phyloP scores from a whole-genome alignment of 92 coral and sea anemone species.

The Epizoanthus rinbou region DNA sequence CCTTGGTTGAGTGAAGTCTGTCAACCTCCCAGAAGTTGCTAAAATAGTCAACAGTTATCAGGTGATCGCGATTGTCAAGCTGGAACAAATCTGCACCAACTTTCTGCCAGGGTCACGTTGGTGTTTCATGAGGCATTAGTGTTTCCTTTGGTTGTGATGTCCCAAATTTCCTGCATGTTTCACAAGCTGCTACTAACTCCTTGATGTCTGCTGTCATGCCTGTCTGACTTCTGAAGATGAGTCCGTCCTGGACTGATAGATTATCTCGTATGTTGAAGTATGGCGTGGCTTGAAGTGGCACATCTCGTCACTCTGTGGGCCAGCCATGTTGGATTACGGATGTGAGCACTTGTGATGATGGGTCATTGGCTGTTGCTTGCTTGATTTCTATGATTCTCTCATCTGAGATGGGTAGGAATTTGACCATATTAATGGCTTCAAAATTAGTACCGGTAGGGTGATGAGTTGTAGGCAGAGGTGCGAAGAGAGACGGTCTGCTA shows the following conservation, averaged over 20 bases:
- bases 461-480: conserved; percentile 44
- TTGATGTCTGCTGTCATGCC: no score
- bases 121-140: conserved; percentile 9
- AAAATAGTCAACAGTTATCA: conserved; percentile 31
- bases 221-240: conserved; percentile 10
- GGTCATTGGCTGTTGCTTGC: conserved; percentile 20
- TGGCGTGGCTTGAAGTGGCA: conserved; percentile 17
- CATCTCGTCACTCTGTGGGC: conserved; percentile 34
- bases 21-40: conserved; percentile 37
- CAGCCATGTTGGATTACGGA: conserved; percentile 26
- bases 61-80: conserved; percentile 1
- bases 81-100: conserved; percentile 23
- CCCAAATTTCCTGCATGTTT: not conserved
- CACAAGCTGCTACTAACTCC: conserved; percentile 5
- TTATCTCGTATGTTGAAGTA: conserved; percentile 36
- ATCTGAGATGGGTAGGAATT: conserved; percentile 26
- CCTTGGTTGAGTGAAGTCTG: conserved; percentile 2
- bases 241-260: not conserved
- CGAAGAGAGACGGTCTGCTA: conserved; percentile 45
- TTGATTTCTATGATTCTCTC: conserved; percentile 8
- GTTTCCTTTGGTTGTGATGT: conserved; percentile 3
- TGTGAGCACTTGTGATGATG: conserved; percentile 14
- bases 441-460: conserved; percentile 30
- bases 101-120: conserved; percentile 10
- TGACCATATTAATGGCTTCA: conserved; percentile 44